Base-by-base conservation (phyloP, 2,888 invertebrate species). In the Eupithecia vulgata region DNA sequence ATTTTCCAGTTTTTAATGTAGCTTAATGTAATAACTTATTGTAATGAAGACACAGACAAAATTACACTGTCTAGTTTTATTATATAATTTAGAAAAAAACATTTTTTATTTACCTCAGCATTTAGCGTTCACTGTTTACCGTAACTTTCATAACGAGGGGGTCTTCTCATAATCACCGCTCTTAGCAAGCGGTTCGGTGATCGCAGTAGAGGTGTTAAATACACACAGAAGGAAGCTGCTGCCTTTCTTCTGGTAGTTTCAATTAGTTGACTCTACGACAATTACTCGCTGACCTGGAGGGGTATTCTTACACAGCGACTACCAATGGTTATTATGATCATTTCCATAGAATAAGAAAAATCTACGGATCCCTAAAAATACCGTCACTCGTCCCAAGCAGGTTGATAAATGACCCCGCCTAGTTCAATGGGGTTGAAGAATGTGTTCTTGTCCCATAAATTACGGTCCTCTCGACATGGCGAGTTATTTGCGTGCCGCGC, bases 371-470 rank as follows among this genome's bases (percentile, higher is more conserved):
- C 57, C 57, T 21, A 25, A 57, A 57, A 57, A 57, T 57, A 57
- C 57, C 57, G 57, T 13, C 57, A 57, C 57, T 52, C 12, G 57
- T 57, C 25, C 34, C 61, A 34, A 61, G 17, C 61, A 61, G 61
- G 61, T 61, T 61, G 61, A 61, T 61, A 61, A 34, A 61, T 61
- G 61, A 34, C 34, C 34, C 34, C 34, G 34, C 34, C 61, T 34
- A 34, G 25, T 48, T 34, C 67, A 67, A 71, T 59, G 59, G 52
- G 62, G 25, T 40, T 34, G 52, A 66, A 42, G 68, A 72, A 72
- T 72, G 68, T 59, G 65, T 57, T 52, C 64, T 65, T 65, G 21
- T 13, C 45, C 59, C 17, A 72, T 72, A 72, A 66, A 72, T 72
- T 35, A 59, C 40, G 30, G 12, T 48, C 68, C 68, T 40, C 68